Conservation (phyloP, 2,888 invertebrate species). For the Phymatocera aterrima region DNA sequence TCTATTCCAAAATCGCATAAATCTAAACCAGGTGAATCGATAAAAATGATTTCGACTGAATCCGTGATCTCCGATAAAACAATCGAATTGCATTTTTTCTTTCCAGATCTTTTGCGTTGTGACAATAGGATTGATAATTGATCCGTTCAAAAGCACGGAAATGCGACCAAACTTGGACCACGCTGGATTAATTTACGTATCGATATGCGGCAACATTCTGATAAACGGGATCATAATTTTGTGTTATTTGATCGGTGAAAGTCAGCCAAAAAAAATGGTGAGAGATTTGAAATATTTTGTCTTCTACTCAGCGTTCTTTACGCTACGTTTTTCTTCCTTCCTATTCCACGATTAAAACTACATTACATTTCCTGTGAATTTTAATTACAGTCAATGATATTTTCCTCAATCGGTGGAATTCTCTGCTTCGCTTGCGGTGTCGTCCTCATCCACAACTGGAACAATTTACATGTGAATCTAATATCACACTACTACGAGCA, state of each 20-base stretch:
- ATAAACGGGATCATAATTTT: conserved; percentile 80
- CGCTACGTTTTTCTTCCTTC: background rate
- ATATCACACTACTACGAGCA: conserved; percentile 78
- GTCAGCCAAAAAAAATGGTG: conserved; percentile 79
- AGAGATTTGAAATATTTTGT: conserved; percentile 50
- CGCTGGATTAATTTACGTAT: conserved; percentile 81
- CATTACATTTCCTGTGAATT: background rate
- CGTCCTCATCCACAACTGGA: conserved; percentile 76
- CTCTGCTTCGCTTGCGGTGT: conserved; percentile 82
- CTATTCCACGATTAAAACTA: background rate
- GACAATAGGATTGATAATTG: conserved; percentile 80
- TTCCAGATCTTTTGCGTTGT: conserved; percentile 78
- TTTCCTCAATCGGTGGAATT: conserved; percentile 79
- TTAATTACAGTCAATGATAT: conserved; percentile 75
- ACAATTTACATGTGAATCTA: conserved; percentile 72
- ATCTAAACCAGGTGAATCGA: too few species aligned
- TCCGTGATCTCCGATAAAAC: too few species aligned
- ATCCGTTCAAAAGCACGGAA: conserved; percentile 77
- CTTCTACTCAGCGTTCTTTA: too few species aligned
- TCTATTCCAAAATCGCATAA: background rate
- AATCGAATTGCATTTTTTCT: background rate
- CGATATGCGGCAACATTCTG: conserved; percentile 81
- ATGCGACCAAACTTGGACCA: conserved; percentile 77
- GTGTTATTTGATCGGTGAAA: conserved; percentile 79
- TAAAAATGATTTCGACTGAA: too few species aligned